Conservation (phyloP, 2,888 invertebrate species). For the Oligia strigilis region DNA sequence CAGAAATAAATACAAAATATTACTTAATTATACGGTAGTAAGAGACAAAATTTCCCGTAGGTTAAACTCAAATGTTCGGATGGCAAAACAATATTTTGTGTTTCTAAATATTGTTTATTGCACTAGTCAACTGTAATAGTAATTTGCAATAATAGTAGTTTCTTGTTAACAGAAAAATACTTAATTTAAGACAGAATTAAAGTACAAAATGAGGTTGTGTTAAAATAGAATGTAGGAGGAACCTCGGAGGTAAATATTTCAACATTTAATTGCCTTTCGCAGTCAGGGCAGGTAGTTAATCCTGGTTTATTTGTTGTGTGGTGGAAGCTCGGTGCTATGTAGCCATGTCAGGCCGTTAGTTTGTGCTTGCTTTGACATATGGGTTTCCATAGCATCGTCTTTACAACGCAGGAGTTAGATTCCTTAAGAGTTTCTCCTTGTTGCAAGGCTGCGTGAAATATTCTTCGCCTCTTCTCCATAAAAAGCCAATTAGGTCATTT, state of each 20-base stretch:
- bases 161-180: neutral
- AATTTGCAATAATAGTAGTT: neutral
- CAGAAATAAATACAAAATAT: no score
- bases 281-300: constrained; percentile 29
- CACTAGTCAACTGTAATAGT: no score
- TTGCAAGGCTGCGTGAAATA: neutral
- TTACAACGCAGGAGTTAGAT: neutral
- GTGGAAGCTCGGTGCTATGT: constrained; percentile 10
- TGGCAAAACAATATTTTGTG: no score
- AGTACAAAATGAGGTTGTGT: neutral
- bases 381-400: constrained; percentile 5
- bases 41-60: no score
- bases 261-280: constrained; percentile 31
- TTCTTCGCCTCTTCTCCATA: neutral
- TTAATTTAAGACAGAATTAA: neutral
- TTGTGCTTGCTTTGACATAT: constrained; percentile 13
- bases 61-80: no score
- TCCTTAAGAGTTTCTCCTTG: neutral
- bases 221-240: neutral
- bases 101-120: no score
- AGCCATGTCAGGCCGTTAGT: constrained; percentile 31
- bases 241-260: constrained; percentile 27
- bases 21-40: no score
- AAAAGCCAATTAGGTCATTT: neutral
- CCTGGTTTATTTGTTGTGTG: constrained; percentile 31